Percentiles rank a stretch among this genome's conserved stretches.
Evolutionary conservation across 2,113 vertebrate species (phyloP).

Genomic region (Chaetorhynchus papuensis): DNA sequence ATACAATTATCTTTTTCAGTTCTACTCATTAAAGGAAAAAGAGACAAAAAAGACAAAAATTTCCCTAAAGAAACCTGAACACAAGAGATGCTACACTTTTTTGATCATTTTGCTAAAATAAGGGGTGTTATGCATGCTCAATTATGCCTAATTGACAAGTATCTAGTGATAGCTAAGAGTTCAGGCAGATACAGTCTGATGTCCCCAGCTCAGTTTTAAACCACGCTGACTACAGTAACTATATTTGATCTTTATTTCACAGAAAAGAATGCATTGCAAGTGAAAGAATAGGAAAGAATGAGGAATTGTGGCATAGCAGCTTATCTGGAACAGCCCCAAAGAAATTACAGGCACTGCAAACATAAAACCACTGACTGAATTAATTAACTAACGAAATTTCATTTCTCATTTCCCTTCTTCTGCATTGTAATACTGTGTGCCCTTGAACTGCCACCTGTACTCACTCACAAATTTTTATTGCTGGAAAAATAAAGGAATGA

Average conservation of each 20-base stretch:
- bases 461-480: neutral
- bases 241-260: neutral
- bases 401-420: neutral
- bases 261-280: neutral
- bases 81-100: neutral
- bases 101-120: neutral
- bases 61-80: neutral
- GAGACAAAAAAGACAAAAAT: neutral
- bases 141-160: neutral
- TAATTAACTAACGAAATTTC: slow-evolving; percentile 39
- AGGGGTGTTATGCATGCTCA: neutral
- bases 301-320: neutral
- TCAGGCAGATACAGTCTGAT: neutral
- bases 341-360: neutral
- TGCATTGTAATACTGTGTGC: neutral
- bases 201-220: neutral
- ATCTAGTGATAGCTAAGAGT: neutral
- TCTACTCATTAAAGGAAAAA: neutral
- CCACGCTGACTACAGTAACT: neutral
- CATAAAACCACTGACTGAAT: slow-evolving; percentile 9
- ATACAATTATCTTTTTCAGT: neutral
- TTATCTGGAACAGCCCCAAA: neutral
- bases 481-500: neutral
- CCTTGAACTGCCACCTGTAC: neutral
- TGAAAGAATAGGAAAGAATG: neutral